These are phyloP conservation scores for Choloepus hoffmanni DNA, from an alignment of 2,113 vertebrate species.

Conservation along the genomic window DNA sequence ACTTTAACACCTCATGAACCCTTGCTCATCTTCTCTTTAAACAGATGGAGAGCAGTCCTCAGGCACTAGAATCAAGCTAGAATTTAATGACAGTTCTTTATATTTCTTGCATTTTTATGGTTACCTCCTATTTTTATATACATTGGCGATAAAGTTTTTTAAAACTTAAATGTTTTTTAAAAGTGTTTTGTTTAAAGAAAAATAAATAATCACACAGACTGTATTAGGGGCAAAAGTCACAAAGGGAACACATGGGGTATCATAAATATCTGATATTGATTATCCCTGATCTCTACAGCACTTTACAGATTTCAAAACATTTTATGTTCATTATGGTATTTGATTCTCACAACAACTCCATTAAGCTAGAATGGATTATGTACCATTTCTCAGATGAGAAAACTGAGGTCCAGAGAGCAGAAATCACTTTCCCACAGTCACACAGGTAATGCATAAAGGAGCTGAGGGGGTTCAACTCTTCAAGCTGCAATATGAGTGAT, in stretches of 20 bases:
- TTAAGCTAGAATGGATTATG: background rate
- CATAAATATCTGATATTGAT: background rate
- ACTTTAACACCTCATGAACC: background rate
- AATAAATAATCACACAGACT: background rate
- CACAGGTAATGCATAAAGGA: background rate
- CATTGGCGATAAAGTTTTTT: background rate
- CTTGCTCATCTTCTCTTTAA: background rate
- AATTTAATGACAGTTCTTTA: background rate
- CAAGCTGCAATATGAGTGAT: background rate
- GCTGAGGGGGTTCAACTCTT: background rate
- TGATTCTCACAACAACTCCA: background rate
- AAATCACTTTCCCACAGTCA: background rate
- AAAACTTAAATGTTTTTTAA: constrained; percentile 41
- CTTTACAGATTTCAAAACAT: background rate
- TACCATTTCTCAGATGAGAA: constrained; percentile 7
- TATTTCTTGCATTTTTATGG: background rate
- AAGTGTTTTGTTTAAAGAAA: background rate
- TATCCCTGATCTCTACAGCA: background rate
- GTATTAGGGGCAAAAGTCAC: background rate
- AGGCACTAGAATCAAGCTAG: background rate
- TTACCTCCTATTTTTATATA: background rate
- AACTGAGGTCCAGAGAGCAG: background rate
- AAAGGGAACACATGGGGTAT: background rate
- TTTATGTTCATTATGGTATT: background rate
- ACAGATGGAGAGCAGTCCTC: background rate